phyloP scores from a whole-genome alignment of 2,797 vertebrate genomes.

The Chrosomus eos region DNA sequence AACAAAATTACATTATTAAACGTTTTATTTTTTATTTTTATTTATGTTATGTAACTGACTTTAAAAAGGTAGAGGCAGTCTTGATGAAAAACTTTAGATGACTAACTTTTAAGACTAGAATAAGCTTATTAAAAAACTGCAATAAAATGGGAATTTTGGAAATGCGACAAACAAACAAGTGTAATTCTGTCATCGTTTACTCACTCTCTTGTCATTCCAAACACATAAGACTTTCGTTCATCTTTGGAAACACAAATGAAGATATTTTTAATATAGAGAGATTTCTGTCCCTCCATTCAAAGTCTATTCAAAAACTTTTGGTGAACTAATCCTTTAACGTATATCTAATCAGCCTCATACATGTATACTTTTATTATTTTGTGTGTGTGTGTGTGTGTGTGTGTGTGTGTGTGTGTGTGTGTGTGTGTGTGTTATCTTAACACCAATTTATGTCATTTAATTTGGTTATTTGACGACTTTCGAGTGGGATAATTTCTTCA shows the following conservation, averaged over 20 bases:
- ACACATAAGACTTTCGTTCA: background rate
- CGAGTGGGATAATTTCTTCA: background rate
- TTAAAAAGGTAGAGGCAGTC: background rate
- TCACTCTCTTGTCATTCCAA: background rate
- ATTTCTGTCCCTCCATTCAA: background rate
- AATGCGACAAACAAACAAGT: background rate
- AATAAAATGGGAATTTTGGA: background rate
- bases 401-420: too few species aligned
- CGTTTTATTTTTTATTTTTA: too few species aligned
- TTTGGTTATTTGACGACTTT: background rate
- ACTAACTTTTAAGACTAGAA: too few species aligned
- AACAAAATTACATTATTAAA: too few species aligned
- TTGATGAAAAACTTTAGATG: too few species aligned
- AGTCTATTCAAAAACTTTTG: too few species aligned
- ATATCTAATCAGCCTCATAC: background rate
- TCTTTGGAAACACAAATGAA: background rate
- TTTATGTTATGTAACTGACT: too few species aligned
- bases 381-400: too few species aligned
- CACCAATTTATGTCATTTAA: background rate
- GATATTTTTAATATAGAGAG: background rate
- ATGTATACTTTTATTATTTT: background rate
- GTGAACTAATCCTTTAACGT: background rate
- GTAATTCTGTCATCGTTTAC: background rate
- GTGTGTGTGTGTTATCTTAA: background rate
- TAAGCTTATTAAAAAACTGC: background rate